Base-by-base conservation (phyloP, 2,797 vertebrate genomes). In the Uromys caudimaculatus region DNA sequence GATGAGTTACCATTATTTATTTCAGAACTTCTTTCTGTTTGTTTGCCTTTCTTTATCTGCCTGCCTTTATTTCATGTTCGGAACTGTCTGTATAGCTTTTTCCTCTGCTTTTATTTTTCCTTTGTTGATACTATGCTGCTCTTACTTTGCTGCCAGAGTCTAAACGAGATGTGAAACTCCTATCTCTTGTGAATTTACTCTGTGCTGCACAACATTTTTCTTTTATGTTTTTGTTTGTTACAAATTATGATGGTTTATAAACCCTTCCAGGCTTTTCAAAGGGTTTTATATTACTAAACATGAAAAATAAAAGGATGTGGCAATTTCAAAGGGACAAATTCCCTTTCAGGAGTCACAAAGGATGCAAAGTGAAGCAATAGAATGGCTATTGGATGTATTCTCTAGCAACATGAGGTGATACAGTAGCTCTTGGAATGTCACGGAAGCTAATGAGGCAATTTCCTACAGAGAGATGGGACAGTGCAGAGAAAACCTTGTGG, bases 171-270 rank as follows among this genome's bases (percentile, higher is more conserved):
- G 90, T 96, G 95, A 96, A 97, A 91, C 52, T 83, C 71, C 77
- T 76, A 58, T 97, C 96, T 97, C 90, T 3, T 94, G 96, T 93
- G 96, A 24, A 87, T 98, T 97, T 94, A 83, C 95, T 96, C 91
- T 92, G 94, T 93, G 94, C 69, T 78, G 76, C 62, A 78, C 0
- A 4, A 73, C 75, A 90, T 97, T 95, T 97, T 95, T 97, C 97
- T 96, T 97, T 97, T 92, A 96, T 93, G 83, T 94, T 97, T 93
- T 94, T 89, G 96, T 98, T 98, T 97, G 96, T 96, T 98, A 95
- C 91, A 97, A 97, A 97, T 97, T 97, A 93, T 95, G 97, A 96
- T 97, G 89, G 83, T 97, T 97, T 97, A 95, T 96, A 94, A 96
- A 85, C 58, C 62, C 83, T 96, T 97, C 93, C 54, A 96, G 95